These are phyloP conservation scores for Pangasianodon hypophthalmus DNA, from an alignment of 2,113 vertebrate species.

Conservation along the genomic window DNA sequence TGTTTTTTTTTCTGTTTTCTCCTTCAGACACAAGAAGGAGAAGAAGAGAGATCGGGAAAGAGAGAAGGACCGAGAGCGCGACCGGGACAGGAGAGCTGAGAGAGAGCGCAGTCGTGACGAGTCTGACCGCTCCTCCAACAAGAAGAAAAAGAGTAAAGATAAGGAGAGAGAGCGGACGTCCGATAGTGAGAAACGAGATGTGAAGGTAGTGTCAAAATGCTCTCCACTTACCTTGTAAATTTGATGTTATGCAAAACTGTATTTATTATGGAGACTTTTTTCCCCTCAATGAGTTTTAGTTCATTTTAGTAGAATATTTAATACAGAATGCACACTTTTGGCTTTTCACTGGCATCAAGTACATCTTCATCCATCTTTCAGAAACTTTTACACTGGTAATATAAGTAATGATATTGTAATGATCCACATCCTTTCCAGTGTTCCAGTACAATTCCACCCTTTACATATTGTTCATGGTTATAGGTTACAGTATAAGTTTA, in stretches of 20 bases:
- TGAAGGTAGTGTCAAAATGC: slow-evolving; percentile 78
- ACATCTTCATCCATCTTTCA: no score
- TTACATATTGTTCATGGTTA: no score
- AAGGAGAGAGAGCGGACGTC: slow-evolving; percentile 85
- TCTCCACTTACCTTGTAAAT: slow-evolving; percentile 35
- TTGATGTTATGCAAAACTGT: neutral
- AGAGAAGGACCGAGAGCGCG: slow-evolving; percentile 80
- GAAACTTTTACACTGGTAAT: neutral
- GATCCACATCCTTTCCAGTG: neutral
- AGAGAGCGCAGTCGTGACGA: slow-evolving; percentile 82
- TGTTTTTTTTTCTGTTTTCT: neutral
- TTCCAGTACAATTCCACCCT: neutral
- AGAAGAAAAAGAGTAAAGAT: slow-evolving; percentile 93
- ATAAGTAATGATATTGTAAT: neutral
- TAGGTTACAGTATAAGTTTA: no score
- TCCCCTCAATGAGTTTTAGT: neutral
- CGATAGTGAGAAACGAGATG: slow-evolving; percentile 88
- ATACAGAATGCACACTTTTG: no score
- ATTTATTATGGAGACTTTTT: no score
- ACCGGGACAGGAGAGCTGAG: slow-evolving; percentile 66
- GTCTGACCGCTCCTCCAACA: slow-evolving; percentile 84
- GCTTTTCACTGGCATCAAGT: no score
- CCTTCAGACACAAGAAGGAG: slow-evolving; percentile 91
- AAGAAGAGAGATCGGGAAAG: slow-evolving; percentile 94
- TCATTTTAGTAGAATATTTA: neutral